A percentile compares a stretch with the other conserved stretches of the same genome.
Conservation (phyloP, 2,113 vertebrate genomes). For the Osmerus eperlanus region DNA sequence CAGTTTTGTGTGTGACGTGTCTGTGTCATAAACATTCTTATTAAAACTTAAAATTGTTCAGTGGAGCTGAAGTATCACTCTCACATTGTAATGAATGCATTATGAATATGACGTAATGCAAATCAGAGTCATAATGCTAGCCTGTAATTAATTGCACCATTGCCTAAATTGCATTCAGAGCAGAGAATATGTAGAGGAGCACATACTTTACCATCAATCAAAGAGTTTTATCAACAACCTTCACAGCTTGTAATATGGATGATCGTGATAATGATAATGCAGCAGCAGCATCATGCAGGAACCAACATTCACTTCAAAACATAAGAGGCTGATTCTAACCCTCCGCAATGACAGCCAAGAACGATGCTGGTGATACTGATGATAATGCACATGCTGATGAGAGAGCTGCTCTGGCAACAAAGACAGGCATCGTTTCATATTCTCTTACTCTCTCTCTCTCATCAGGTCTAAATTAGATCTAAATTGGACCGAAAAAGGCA, state of each 20-base stretch:
- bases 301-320: slow-evolving; percentile 35
- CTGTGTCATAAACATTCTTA: too few relatives aligned
- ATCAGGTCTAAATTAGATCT: slow-evolving; percentile 64
- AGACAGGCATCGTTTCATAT: neutral
- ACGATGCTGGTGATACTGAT: slow-evolving; percentile 8
- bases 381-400: slow-evolving; percentile 14
- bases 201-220: slow-evolving; percentile 46
- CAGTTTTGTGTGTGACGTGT: too few relatives aligned
- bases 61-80: slow-evolving; percentile 18
- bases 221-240: slow-evolving; percentile 48
- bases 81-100: slow-evolving; percentile 62
- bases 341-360: slow-evolving; percentile 3
- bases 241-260: slow-evolving; percentile 44
- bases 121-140: slow-evolving; percentile 58
- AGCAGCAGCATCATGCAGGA: slow-evolving; percentile 35
- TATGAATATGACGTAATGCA: slow-evolving; percentile 66
- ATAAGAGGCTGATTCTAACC: slow-evolving; percentile 33
- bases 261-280: slow-evolving; percentile 41
- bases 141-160: slow-evolving; percentile 59
- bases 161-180: slow-evolving; percentile 45
- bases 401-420: slow-evolving; percentile 15
- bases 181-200: slow-evolving; percentile 10
- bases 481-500: slow-evolving; percentile 64
- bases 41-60: too few relatives aligned
- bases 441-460: slow-evolving; percentile 14